phyloP scores from a whole-genome alignment of 1,140 invertebrate species.

The Trachymyrmex cornetzi region DNA sequence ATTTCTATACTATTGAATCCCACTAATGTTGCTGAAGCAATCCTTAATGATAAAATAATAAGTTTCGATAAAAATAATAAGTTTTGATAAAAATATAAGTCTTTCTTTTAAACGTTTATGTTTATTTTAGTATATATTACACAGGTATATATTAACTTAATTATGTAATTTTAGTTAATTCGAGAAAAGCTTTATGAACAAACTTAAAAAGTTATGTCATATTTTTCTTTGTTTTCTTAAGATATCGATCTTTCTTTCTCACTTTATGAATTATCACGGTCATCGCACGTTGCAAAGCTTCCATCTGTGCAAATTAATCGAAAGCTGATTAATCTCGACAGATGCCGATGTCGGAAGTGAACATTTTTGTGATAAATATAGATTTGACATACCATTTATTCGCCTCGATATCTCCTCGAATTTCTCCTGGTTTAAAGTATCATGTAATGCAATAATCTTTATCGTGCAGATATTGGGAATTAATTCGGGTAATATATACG shows the following conservation, averaged over 20 bases:
- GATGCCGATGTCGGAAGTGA: constrained; percentile 37
- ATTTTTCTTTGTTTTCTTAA: constrained; percentile 30
- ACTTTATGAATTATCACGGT: constrained; percentile 51
- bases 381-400: constrained; percentile 66
- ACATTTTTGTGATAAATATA: constrained; percentile 63
- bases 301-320: constrained; percentile 67
- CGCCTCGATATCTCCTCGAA: constrained; percentile 17
- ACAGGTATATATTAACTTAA: not conserved
- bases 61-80: not conserved
- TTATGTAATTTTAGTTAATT: not conserved
- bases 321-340: constrained; percentile 68
- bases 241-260: constrained; percentile 5
- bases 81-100: not conserved
- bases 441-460: not conserved
- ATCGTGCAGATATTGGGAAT: not conserved
- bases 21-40: not conserved
- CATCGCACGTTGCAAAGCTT: constrained; percentile 58
- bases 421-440: not conserved
- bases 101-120: not conserved
- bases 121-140: not conserved
- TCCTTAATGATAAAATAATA: not conserved
- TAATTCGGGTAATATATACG: not conserved
- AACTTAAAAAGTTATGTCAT: constrained; percentile 3
- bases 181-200: not conserved
- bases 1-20: not conserved